Evolutionary conservation across 2,888 invertebrate genomes (phyloP), one percentile per base, ranked within the genome.

Genomic region (Cephus pulcher): DNA sequence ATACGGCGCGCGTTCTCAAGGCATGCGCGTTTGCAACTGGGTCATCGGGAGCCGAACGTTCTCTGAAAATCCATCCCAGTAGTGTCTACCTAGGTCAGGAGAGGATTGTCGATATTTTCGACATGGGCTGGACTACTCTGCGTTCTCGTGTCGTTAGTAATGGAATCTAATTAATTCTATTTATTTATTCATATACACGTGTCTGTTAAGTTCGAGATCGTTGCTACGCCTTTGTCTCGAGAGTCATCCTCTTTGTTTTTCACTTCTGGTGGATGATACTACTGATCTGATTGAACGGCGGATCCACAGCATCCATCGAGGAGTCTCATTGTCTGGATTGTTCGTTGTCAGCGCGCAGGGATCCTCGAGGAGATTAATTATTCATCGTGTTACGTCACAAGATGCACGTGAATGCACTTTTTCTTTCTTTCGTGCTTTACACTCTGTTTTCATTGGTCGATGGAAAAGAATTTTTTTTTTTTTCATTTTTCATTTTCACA

Each of bases 101-200:
- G 83, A 84, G 85, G 83, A 84, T 82, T 32, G 34, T 40, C 74
- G 37, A 76, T 68, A 30, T 74, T 73, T 77, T 82, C 78, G 86
- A 79, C 83, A 94, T 94, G 94, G 94, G 94, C 86, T 94, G 94
- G 94, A 92, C 93, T 83, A 93, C 93, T 78, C 88, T 94, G 68
- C 93, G 93, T 82, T 92, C 93, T 77, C 93, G 94, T 88, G 91
- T 94, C 92, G 94, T 94, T 92, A 93, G 94, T 92, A 89, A 82
- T 70, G 68, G 68, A 71, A 73, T 69, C 56, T 32, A 11, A 70
- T 71, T 56, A 56, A 56, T 56, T 56, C 9, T 6, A 56, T 56
- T 56, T 56, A 56, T 56, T 56, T 56, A 56, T 56, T 56, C 56
- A 56, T 23, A 23, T 9, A 23, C 23, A 2, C 56, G 56, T 15